Conservation (phyloP, 1,140 invertebrate species). For the Atta colombica region DNA sequence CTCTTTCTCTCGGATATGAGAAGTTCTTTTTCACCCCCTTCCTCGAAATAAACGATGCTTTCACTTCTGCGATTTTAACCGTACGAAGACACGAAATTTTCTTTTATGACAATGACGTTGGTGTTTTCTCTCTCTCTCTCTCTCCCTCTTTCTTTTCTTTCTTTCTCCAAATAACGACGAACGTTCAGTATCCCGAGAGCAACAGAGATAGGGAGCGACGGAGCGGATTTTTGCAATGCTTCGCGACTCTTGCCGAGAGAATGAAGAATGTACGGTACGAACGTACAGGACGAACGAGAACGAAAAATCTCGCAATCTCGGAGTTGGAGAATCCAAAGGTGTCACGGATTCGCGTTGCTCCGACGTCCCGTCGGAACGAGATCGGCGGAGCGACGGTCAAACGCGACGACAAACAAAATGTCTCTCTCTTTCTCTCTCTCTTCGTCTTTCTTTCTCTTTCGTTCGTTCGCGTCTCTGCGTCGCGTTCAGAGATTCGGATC, state of each 20-base stretch:
- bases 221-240: conserved; percentile 29
- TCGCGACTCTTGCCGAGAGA: conserved; percentile 51
- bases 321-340: background rate
- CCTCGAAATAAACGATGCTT: conserved; percentile 14
- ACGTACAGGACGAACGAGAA: background rate
- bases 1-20: background rate
- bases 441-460: background rate
- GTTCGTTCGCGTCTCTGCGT: conserved; percentile 62
- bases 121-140: background rate
- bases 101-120: background rate
- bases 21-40: background rate
- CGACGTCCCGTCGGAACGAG: conserved; percentile 41
- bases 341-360: conserved; percentile 57
- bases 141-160: background rate
- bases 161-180: conserved; percentile 29
- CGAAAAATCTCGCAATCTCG: conserved; percentile 23
- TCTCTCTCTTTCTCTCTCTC: background rate
- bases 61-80: conserved; percentile 39
- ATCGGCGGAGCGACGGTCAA: conserved; percentile 7
- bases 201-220: conserved; percentile 70
- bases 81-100: conserved; percentile 15
- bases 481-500: conserved; percentile 52
- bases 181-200: conserved; percentile 42
- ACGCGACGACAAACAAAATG: conserved; percentile 22
- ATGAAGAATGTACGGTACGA: background rate